Base-by-base conservation (phyloP, 1,140 invertebrate species). In the Psix sp. region DNA sequence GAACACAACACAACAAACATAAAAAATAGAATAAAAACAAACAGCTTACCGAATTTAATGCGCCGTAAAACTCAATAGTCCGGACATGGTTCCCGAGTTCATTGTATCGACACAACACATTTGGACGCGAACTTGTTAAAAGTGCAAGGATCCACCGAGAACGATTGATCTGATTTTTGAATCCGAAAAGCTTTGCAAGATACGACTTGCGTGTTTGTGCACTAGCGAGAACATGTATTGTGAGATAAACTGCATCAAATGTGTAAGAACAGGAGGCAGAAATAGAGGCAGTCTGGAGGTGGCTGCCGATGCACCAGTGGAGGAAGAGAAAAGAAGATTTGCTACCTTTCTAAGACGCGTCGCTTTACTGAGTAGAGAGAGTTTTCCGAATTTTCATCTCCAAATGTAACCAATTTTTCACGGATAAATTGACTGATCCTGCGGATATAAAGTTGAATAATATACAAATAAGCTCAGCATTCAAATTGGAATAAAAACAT, bases 251-350 rank as follows among this genome's bases (percentile, higher is more conserved):
- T 31, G 43, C 35, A 48, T 31, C 15, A 39, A 48, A 60, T 39
- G 56, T 60, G 33, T 21, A 48, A 40, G 43, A 45, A 62, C 5
- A 20, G 36, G 17, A 40, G 24, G 18, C 20, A 24, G 24, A 43
- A 57, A 45, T 26, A 29, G 31, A 0, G 18, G 20, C 43, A 11
- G 11, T 31, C 17, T 62, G 57, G 45, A 60, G 43, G 56, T 60
- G 56, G 56, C n/a, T 15, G 24, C 9, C 14, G 15, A 17, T 38
- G 39, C 20, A 39, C 24, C 26, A n/a, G 56, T 49, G 57, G 57
- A 49, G 38, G 57, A 62, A 62, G 45, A 60, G 56, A 60, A 62
- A 49, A 62, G 31, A 57, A 15, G 11, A 46, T 60, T 15, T 49
- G n/a, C 18, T 10, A 49, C 57, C 57, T 62, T 62, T 62, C 57